A percentile compares a stretch with the other conserved stretches of the same genome.
phyloP scores from a whole-genome alignment of 92 coral and sea anemone genomes.

The Nematostella vectensis region DNA sequence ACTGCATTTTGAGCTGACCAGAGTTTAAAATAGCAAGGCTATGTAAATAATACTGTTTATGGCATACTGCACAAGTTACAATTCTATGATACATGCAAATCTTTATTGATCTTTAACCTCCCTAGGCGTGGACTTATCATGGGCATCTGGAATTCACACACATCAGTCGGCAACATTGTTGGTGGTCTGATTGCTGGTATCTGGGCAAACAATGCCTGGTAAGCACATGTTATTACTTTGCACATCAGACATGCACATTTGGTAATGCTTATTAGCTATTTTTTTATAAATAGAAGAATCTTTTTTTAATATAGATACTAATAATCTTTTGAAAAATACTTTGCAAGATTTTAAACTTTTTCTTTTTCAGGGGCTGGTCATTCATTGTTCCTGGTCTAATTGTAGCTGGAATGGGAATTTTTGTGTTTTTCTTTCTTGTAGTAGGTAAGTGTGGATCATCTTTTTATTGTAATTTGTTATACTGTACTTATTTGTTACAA shows the following conservation, averaged over 20 bases:
- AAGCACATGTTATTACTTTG: conserved; percentile 13
- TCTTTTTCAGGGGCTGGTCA: conserved; percentile 78
- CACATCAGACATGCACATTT: neutral
- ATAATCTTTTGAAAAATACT: too few species aligned
- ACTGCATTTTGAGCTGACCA: too few species aligned
- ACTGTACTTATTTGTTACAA: too few species aligned
- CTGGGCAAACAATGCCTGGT: conserved; percentile 88
- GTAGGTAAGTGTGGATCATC: conserved; percentile 69
- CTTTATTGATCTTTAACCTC: too few species aligned
- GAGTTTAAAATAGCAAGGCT: too few species aligned
- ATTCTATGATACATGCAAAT: too few species aligned
- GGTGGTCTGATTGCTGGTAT: conserved; percentile 92
- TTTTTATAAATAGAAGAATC: too few species aligned
- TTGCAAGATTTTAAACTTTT: neutral
- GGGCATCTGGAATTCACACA: conserved; percentile 99
- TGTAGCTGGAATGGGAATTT: conserved; percentile 68
- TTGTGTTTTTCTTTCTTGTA: conserved; percentile 74
- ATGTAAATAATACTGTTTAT: too few species aligned
- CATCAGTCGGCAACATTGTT: conserved; percentile 91
- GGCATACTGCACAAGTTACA: too few species aligned
- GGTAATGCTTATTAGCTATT: neutral
- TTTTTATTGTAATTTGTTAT: neutral
- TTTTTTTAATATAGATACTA: too few species aligned
- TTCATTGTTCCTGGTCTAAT: conserved; percentile 92
- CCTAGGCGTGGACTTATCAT: conserved; percentile 94